Conservation (phyloP, 1,140 invertebrate species). For the Drosophila chauvacae region DNA sequence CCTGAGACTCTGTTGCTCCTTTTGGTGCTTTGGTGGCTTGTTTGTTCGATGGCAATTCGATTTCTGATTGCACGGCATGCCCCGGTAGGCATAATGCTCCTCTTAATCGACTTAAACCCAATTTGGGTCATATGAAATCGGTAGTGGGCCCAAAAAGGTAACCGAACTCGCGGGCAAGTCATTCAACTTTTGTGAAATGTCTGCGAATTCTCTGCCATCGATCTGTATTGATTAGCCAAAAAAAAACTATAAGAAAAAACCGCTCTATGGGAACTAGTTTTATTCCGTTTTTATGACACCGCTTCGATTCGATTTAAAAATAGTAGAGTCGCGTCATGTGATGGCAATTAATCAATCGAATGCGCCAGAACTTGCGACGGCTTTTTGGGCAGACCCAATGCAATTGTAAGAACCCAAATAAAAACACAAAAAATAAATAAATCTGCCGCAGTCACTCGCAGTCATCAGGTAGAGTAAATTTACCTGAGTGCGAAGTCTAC, state of each 20-base stretch:
- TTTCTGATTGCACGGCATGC: constrained; percentile 66
- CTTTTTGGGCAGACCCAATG: constrained; percentile 3
- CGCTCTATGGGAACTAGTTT: constrained; percentile 53
- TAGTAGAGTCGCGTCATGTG: constrained; percentile 53
- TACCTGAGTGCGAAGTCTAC: constrained; percentile 12
- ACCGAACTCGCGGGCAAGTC: constrained; percentile 60
- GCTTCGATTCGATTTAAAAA: constrained; percentile 41
- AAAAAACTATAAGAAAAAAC: constrained; percentile 1
- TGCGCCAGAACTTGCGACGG: constrained; percentile 24
- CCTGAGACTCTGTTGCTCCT: constrained; percentile 39
- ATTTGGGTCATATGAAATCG: constrained; percentile 77
- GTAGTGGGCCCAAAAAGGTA: constrained; percentile 43
- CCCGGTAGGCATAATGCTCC: constrained; percentile 29
- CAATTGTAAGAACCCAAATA: constrained; percentile 10
- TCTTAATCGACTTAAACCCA: constrained; percentile 67
- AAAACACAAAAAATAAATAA: constrained; percentile 15
- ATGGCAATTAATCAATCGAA: constrained; percentile 25
- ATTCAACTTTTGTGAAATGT: constrained; percentile 66
- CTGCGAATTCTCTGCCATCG: constrained; percentile 49
- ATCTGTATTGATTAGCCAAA: constrained; percentile 61
- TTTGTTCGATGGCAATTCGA: constrained; percentile 80
- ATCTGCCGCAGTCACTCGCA: background rate
- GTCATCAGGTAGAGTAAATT: constrained; percentile 21
- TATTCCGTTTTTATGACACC: constrained; percentile 43
- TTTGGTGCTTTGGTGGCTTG: constrained; percentile 38